Evolutionary conservation across 1,140 invertebrate genomes (phyloP), one percentile per base, ranked within the genome.

Genomic region (Brachionus calyciflorus): DNA sequence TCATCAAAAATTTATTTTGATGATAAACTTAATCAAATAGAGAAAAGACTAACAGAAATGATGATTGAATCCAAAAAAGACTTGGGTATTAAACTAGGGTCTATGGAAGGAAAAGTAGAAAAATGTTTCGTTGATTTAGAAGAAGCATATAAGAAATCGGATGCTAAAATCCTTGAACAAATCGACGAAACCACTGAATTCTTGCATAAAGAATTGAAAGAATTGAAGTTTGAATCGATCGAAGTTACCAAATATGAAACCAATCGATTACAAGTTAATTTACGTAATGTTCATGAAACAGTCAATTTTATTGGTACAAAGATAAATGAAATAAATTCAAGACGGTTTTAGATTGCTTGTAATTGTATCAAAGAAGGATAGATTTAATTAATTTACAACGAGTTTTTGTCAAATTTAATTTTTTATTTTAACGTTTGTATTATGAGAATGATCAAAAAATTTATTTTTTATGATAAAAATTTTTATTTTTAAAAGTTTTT

Each of bases 1-100:
- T 65, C 33, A 3, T 44, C 60, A 12, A 65, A 65, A 65, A 65
- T 41, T 44, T 65, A 65, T 24, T 65, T 65, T 44, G 60, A 65
- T 44, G 40, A 65, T 24, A 65, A 65, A 65, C 24, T 65, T 12
- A 24, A 41, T 46, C n/a, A 46, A 46, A 65, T 65, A 12, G 60
- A 65, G 17, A 41, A 44, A 19, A 41, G 40, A 44, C 24, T 65
- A n/a, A 17, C 24, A 1, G 40, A 44, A 41, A 12, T 65, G 37
- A 4, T 65, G 2, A 44, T 3, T 26, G 21, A 65, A 26, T 65
- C 60, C 10, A 24, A 12, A 3, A 26, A 28, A 26, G 10, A 12
- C 12, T 44, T 44, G 17, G 17, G 10, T 7, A n/a, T 26, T 6
- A 65, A 65, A 10, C 24, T 65, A 44, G 37, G 12, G 21, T 24